Evolutionary conservation across 2,888 invertebrate genomes (phyloP).

Genomic region (Tromatobia lineatoria): DNA sequence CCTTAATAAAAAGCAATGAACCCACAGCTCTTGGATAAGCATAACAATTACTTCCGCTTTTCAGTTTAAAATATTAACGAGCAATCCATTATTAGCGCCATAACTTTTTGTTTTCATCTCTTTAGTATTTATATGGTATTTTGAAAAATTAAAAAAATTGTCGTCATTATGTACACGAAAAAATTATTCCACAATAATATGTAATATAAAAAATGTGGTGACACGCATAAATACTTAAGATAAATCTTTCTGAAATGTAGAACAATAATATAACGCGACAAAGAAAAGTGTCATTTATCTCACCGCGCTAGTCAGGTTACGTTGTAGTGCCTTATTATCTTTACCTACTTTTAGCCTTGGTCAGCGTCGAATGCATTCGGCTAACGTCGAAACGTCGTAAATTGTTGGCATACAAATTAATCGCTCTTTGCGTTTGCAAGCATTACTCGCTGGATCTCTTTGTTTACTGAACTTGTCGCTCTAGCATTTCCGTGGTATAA

Average conservation of each 20-base stretch:
- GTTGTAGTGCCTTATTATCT: not conserved
- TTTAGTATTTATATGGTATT: no score
- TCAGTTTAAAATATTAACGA: no score
- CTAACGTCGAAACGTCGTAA: not conserved
- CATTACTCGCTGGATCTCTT: not conserved
- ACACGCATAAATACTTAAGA: not conserved
- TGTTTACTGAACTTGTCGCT: not conserved
- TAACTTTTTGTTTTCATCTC: no score
- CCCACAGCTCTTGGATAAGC: no score
- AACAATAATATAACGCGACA: not conserved
- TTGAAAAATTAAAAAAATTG: no score
- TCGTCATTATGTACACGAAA: no score
- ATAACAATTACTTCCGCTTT: no score
- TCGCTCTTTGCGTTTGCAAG: not conserved
- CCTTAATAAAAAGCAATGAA: no score
- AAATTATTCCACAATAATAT: not conserved
- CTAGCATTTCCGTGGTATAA: not conserved
- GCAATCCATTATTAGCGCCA: no score
- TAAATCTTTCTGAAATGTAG: no score
- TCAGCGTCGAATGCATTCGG: not conserved
- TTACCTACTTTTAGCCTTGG: constrained; percentile 1
- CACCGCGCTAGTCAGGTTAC: not conserved
- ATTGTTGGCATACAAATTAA: not conserved
- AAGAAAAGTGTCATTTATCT: not conserved
- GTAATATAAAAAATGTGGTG: not conserved